A percentile compares a stretch with the other conserved stretches of the same genome.
These are phyloP conservation scores for Etheostoma cragini DNA, from an alignment of 2,113 vertebrate species.

Conservation along the genomic window DNA sequence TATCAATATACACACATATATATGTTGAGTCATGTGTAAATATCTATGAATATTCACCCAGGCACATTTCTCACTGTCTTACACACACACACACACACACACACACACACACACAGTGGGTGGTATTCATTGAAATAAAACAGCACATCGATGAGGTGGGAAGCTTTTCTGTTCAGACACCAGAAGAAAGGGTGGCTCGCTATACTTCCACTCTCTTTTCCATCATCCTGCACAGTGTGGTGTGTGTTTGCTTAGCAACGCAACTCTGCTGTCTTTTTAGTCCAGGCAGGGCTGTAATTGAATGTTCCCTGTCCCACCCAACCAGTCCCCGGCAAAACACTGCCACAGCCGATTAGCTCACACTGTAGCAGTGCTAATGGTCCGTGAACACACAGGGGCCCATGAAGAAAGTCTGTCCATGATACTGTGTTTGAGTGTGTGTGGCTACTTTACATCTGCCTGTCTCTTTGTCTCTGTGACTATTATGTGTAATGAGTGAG, in stretches of 20 bases:
- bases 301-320: slow-evolving; percentile 78
- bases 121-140: slow-evolving; percentile 62
- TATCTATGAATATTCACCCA: slow-evolving; percentile 10
- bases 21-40: slow-evolving; percentile 18
- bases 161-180: slow-evolving; percentile 45
- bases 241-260: slow-evolving; percentile 68
- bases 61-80: background rate
- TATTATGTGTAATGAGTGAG: slow-evolving; percentile 70
- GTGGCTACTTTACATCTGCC: slow-evolving; percentile 35
- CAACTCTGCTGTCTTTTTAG: slow-evolving; percentile 55
- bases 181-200: slow-evolving; percentile 45
- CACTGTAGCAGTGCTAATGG: slow-evolving; percentile 68
- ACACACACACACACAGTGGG: slow-evolving; percentile 46
- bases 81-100: background rate
- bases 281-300: slow-evolving; percentile 60
- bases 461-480: slow-evolving; percentile 57
- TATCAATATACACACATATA: slow-evolving; percentile 48
- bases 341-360: slow-evolving; percentile 71
- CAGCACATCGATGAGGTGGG: slow-evolving; percentile 30
- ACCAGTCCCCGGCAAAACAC: slow-evolving; percentile 49
- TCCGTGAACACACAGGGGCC: slow-evolving; percentile 68
- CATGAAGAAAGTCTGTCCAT: slow-evolving; percentile 43
- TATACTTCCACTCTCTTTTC: slow-evolving; percentile 3
- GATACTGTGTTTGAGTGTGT: slow-evolving; percentile 37
- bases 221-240: slow-evolving; percentile 31